Evolutionary conservation across 2,888 invertebrate species (phyloP), one percentile per base, ranked within the genome.

Genomic region (Salticus scenicus): DNA sequence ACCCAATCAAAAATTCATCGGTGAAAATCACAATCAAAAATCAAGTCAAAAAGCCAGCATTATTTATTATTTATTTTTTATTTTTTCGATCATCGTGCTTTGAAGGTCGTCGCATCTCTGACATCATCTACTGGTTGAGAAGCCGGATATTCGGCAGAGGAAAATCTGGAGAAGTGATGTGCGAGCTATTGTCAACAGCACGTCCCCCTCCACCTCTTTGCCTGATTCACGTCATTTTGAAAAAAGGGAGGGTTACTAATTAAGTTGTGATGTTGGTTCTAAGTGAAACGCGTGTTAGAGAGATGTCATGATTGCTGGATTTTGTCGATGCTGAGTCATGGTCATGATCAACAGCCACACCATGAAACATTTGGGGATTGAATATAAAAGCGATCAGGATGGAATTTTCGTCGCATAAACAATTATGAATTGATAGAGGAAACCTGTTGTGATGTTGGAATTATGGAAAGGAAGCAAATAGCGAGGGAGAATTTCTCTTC

Each of bases 261-360:
- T 83, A 83, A 83, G 76, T 83, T 76, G 82, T 76, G 72, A 83
- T 76, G 82, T 76, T 76, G 76, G 75, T 64, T 41, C 47, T 47
- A 82, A 75, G 70, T 75, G 75, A 82, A 82, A 75, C 27, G 70
- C 30, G n/a, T 28, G 47, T 47, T 47, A 12, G 17, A 47, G 47
- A 47, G 47, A 47, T 47, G 7, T 17, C 20, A 24, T 57, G 57
- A 57, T 57, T 57, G 57, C 24, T 12, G 57, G 57, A 4, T 10
- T n/a, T n/a, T n/a, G n/a, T n/a, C n/a, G n/a, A n/a, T 24, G 57
- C 57, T 57, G 57, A 57, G 24, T 57, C 57, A 57, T 24, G 57
- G 24, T 24, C 24, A 12, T 24, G 57, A 57, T 57, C 57, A 57
- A 24, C 57, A 24, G 24, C 24, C 57, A 1, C 20, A 57, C 5